phyloP scores from a whole-genome alignment of 2,797 vertebrate genomes.

The Catamblyrhynchus diadema region DNA sequence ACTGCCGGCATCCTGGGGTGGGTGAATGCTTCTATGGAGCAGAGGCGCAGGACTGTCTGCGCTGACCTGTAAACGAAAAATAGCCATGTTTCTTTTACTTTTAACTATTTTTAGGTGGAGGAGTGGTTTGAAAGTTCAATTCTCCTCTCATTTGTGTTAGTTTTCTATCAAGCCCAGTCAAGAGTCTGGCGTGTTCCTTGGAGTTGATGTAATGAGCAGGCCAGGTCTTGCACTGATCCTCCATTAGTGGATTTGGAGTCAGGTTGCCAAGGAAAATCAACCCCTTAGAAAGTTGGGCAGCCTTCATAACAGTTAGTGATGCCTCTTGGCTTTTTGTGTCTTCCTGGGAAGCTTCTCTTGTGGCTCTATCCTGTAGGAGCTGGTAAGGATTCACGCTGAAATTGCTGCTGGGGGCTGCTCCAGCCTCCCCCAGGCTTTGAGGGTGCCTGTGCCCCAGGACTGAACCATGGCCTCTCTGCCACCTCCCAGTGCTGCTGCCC shows the following conservation, averaged over 20 bases:
- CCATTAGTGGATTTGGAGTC: not conserved
- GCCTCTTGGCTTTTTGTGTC: not conserved
- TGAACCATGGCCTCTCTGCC: rapidly evolving
- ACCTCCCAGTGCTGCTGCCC: not conserved
- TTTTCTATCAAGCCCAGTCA: not conserved
- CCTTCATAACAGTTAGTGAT: rapidly evolving
- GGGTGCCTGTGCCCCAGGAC: not conserved
- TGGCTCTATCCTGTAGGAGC: not conserved
- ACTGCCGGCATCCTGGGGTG: not conserved
- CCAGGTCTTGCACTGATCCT: not conserved
- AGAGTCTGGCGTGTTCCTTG: not conserved
- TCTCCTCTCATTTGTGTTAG: not conserved
- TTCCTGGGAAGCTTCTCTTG: not conserved
- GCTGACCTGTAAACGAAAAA: not conserved
- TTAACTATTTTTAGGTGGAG: not conserved
- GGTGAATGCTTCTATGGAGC: not conserved
- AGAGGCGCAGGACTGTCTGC: not conserved
- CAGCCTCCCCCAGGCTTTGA: not conserved
- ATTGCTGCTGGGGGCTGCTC: not conserved
- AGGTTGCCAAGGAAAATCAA: not conserved
- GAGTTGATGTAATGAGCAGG: not conserved
- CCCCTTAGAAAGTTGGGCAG: not conserved
- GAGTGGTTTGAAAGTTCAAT: not conserved
- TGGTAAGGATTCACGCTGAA: not conserved
- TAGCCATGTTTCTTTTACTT: not conserved